phyloP scores from a whole-genome alignment of 2,888 invertebrate species.

The Drosophila anomalata region DNA sequence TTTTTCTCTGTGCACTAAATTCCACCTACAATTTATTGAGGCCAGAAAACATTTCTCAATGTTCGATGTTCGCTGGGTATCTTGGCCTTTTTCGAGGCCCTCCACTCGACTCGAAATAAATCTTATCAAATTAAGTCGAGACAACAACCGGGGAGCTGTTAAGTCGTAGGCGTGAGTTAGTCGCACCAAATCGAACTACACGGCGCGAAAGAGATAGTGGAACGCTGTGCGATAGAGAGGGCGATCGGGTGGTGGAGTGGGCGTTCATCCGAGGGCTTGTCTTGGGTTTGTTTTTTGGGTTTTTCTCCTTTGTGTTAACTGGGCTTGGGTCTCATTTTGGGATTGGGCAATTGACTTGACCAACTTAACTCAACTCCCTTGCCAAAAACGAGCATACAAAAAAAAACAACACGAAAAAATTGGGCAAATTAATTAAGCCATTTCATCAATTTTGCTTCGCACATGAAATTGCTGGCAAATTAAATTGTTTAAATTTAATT shows the following conservation, averaged over 20 bases:
- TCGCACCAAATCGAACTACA: constrained; percentile 37
- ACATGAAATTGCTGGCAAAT: constrained; percentile 69
- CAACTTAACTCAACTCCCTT: constrained; percentile 43
- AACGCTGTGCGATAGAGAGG: not conserved
- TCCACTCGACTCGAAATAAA: constrained; percentile 67
- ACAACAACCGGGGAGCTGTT: constrained; percentile 40
- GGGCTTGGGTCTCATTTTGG: constrained; percentile 42
- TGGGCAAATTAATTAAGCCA: constrained; percentile 78
- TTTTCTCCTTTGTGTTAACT: constrained; percentile 37
- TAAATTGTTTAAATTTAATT: constrained; percentile 77
- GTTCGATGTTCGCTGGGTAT: constrained; percentile 45
- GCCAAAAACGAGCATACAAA: constrained; percentile 15
- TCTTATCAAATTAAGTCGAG: constrained; percentile 78
- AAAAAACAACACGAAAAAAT: constrained; percentile 52
- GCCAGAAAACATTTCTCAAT: constrained; percentile 51
- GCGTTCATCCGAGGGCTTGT: constrained; percentile 60
- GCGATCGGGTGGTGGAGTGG: constrained; percentile 19
- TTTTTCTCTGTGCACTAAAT: constrained; percentile 3
- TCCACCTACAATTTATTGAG: constrained; percentile 49
- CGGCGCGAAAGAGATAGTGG: not conserved
- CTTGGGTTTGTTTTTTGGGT: constrained; percentile 50
- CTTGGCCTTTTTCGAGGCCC: constrained; percentile 64
- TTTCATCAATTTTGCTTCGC: constrained; percentile 70
- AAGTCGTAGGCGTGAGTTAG: constrained; percentile 49
- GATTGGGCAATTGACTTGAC: constrained; percentile 62